A percentile compares a stretch with the other conserved stretches of the same genome.
Evolutionary conservation across 2,888 invertebrate genomes (phyloP).

Genomic region (Stomorhina lunata): DNA sequence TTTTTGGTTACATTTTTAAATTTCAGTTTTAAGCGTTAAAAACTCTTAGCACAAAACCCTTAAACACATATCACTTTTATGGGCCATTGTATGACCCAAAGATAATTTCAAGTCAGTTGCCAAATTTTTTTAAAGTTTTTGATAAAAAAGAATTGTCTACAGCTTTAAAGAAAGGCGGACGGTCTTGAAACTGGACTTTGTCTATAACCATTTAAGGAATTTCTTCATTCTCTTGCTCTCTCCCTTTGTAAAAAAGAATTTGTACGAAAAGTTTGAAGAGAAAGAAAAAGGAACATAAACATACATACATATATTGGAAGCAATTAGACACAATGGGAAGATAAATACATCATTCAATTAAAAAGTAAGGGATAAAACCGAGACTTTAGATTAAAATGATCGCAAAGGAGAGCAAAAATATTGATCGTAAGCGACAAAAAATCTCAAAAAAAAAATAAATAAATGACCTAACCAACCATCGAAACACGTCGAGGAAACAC

Average conservation of each 20-base stretch:
- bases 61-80: slow-evolving; percentile 48
- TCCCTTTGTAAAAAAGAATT: slow-evolving; percentile 13
- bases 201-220: slow-evolving; percentile 38
- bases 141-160: background rate
- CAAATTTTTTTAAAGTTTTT: slow-evolving; percentile 10
- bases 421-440: too few species aligned
- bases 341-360: too few species aligned
- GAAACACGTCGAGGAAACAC: too few species aligned
- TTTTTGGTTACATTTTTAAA: slow-evolving; percentile 21
- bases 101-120: slow-evolving; percentile 37
- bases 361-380: background rate
- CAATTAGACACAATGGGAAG: slow-evolving; percentile 24
- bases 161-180: background rate
- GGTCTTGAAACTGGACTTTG: slow-evolving; percentile 5
- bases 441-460: too few species aligned
- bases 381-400: background rate
- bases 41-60: slow-evolving; percentile 6
- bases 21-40: slow-evolving; percentile 7
- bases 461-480: too few species aligned
- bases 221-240: slow-evolving; percentile 23
- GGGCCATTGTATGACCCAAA: slow-evolving; percentile 55
- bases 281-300: too few species aligned
- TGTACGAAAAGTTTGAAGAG: background rate
- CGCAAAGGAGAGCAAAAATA: too few species aligned
- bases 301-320: background rate